Conservation (phyloP, 2,797 vertebrate species). For the Dromococcyx pavoninus region DNA sequence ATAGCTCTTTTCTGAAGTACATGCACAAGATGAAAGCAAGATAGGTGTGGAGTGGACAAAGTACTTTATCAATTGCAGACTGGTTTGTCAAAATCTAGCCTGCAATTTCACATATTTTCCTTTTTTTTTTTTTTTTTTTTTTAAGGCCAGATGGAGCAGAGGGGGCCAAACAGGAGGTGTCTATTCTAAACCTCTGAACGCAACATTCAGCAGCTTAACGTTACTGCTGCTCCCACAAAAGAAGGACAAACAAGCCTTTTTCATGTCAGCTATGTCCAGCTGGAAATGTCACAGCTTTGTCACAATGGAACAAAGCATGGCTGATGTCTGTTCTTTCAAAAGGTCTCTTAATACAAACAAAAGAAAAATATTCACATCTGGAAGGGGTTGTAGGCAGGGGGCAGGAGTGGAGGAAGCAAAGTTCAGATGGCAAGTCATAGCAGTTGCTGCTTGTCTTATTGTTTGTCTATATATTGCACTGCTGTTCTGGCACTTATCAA, state of each 20-base stretch:
- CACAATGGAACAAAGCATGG: slow-evolving; percentile 55
- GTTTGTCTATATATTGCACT: slow-evolving; percentile 33
- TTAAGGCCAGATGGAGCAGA: not conserved
- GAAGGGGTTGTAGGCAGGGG: not conserved
- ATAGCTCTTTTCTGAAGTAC: not conserved
- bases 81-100: not conserved
- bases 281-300: slow-evolving; percentile 63
- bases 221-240: slow-evolving; percentile 65
- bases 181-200: slow-evolving; percentile 58
- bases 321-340: slow-evolving; percentile 43
- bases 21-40: not conserved
- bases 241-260: slow-evolving; percentile 48
- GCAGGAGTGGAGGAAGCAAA: not conserved
- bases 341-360: slow-evolving; percentile 57
- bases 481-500: not conserved
- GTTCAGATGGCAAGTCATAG: slow-evolving; percentile 42
- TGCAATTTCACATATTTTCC: not conserved
- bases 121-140: not conserved
- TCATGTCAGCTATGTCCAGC: slow-evolving; percentile 43
- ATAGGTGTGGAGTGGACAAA: not conserved
- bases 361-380: slow-evolving; percentile 64
- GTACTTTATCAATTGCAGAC: not conserved
- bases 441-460: not conserved
- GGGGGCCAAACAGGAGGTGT: not conserved
- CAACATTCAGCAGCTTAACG: slow-evolving; percentile 48